phyloP scores from a whole-genome alignment of 2,113 vertebrate genomes.

The Lagopus leucura region DNA sequence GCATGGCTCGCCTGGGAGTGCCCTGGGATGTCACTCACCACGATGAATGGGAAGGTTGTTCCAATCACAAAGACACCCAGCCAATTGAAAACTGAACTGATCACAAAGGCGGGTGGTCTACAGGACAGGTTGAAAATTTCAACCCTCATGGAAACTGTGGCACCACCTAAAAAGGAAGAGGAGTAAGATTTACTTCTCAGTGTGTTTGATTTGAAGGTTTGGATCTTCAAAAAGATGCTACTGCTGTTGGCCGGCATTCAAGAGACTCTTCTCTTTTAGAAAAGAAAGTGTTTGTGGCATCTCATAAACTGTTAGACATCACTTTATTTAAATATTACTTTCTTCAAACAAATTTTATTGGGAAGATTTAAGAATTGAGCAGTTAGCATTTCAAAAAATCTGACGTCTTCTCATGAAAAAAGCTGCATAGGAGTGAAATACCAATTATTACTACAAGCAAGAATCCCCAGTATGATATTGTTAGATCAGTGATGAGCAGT shows the following conservation, averaged over 20 bases:
- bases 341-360: background rate
- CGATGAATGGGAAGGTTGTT: constrained; percentile 72
- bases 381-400: background rate
- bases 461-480: background rate
- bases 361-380: background rate
- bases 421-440: background rate
- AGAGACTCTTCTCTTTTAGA: background rate
- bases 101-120: constrained; percentile 69
- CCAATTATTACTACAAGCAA: background rate
- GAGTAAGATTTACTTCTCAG: background rate
- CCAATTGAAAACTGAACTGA: constrained; percentile 45
- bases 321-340: background rate
- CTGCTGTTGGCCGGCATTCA: background rate
- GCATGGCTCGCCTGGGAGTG: background rate
- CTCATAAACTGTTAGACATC: background rate
- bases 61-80: constrained; percentile 61
- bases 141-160: constrained; percentile 43
- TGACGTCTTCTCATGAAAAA: background rate
- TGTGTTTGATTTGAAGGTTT: background rate
- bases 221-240: background rate
- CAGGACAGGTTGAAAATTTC: constrained; percentile 70
- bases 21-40: constrained; percentile 63
- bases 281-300: background rate
- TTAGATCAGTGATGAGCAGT: background rate
- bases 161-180: constrained; percentile 52